phyloP scores from a whole-genome alignment of 2,797 vertebrate genomes.

The Pangasius sanitwongsei region DNA sequence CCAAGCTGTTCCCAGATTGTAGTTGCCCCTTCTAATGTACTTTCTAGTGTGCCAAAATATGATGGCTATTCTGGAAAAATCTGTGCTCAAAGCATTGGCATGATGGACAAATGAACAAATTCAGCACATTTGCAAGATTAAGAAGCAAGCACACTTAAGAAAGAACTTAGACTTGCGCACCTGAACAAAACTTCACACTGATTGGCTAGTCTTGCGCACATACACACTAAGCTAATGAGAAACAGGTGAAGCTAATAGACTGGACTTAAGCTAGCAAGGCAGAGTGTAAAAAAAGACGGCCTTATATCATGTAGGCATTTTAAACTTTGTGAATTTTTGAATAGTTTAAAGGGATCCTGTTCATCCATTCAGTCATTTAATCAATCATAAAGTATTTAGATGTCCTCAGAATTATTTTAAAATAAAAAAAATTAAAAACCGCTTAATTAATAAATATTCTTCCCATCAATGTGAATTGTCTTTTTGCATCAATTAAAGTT shows the following conservation, averaged over 20 bases:
- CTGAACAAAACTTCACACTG: background rate
- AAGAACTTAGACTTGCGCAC: background rate
- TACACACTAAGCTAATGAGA: background rate
- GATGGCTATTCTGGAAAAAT: background rate
- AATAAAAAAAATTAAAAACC: background rate
- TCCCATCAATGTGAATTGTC: background rate
- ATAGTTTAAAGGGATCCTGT: background rate
- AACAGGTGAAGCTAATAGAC: background rate
- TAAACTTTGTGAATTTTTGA: background rate
- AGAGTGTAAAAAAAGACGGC: background rate
- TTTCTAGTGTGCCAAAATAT: background rate
- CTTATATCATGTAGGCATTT: background rate
- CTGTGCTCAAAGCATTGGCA: background rate
- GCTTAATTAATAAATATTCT: background rate
- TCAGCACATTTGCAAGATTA: background rate
- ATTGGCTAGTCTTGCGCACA: background rate
- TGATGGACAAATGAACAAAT: background rate
- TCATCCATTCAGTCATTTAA: background rate
- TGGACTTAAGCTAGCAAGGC: background rate
- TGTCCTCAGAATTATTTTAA: background rate
- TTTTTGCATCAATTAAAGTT: background rate
- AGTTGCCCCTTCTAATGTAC: background rate
- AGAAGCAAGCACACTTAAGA: background rate
- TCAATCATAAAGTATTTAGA: background rate
- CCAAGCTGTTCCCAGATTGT: conserved; percentile 1